These are phyloP conservation scores for Cheilosia pagana DNA, from an alignment of 2,888 invertebrate species.

Conservation along the genomic window DNA sequence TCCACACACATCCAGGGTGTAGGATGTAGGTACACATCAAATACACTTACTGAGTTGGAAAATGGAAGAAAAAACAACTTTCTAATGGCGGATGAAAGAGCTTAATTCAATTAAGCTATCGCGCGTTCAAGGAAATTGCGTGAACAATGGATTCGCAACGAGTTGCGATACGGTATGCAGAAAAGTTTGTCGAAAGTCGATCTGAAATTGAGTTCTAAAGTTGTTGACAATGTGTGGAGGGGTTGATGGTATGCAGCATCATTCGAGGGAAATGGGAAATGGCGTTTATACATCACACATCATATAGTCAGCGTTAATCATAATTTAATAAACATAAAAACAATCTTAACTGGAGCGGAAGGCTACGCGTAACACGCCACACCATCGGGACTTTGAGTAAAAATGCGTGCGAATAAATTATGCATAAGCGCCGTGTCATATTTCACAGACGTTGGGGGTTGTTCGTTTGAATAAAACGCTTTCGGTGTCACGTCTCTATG, in stretches of 20 bases:
- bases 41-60: conserved; percentile 31
- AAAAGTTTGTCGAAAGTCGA: conserved; percentile 17
- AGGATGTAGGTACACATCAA: background rate
- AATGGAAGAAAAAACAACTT: conserved; percentile 1
- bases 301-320: conserved; percentile 27
- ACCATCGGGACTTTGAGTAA: conserved; percentile 2
- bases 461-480: conserved; percentile 1
- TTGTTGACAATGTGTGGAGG: conserved; percentile 26
- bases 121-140: conserved; percentile 38
- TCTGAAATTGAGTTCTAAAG: conserved; percentile 57
- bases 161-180: conserved; percentile 25
- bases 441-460: conserved; percentile 11
- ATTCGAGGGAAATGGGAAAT: too few species aligned
- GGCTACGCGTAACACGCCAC: conserved; percentile 2
- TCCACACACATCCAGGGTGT: background rate
- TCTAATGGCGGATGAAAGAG: conserved; percentile 20
- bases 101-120: conserved; percentile 56
- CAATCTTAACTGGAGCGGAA: conserved; percentile 62
- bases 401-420: conserved; percentile 48
- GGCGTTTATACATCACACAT: conserved; percentile 4
- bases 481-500: background rate
- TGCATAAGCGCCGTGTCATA: conserved; percentile 33
- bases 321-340: conserved; percentile 60
- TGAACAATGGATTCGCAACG: conserved; percentile 54
- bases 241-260: conserved; percentile 6